Evolutionary conservation across 1,140 invertebrate genomes (phyloP).

Genomic region (Drosophila albomicans): DNA sequence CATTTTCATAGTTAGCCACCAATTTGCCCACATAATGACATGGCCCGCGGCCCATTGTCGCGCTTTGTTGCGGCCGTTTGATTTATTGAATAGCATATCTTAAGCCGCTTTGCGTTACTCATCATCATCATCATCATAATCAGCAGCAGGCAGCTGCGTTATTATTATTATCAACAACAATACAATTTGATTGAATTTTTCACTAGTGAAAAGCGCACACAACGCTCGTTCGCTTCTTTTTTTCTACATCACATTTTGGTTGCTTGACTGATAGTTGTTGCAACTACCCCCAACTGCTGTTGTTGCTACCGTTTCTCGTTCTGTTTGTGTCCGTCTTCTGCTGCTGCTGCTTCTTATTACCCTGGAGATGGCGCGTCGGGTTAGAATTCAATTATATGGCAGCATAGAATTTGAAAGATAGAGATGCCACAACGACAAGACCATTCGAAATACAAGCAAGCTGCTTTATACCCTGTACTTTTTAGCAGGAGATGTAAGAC

Average conservation of each 20-base stretch:
- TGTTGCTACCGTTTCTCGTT: conserved; percentile 21
- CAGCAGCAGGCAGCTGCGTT: no score
- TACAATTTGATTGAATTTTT: conserved; percentile 77
- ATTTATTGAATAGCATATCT: conserved; percentile 50
- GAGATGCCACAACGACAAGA: conserved; percentile 39
- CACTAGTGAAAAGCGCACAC: conserved; percentile 45
- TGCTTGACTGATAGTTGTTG: conserved; percentile 25
- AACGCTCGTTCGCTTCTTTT: conserved; percentile 29
- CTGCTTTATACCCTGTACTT: conserved; percentile 31
- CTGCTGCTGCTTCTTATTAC: conserved; percentile 57
- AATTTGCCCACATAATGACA: conserved; percentile 63
- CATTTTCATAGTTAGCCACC: conserved; percentile 32
- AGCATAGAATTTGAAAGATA: conserved; percentile 56
- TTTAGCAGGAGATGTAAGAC: background rate
- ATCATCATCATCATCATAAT: conserved; percentile 13
- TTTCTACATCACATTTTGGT: conserved; percentile 53
- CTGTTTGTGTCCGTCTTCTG: conserved; percentile 24
- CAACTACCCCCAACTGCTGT: background rate
- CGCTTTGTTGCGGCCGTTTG: conserved; percentile 13
- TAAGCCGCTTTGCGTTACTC: conserved; percentile 63
- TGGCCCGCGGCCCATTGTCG: conserved; percentile 5
- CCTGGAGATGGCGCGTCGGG: conserved; percentile 71
- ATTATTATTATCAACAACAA: conserved; percentile 33
- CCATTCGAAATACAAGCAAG: conserved; percentile 35
- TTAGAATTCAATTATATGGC: conserved; percentile 80